Evolutionary conservation across 2,888 invertebrate species (phyloP).

Genomic region (Agrotis clavis): DNA sequence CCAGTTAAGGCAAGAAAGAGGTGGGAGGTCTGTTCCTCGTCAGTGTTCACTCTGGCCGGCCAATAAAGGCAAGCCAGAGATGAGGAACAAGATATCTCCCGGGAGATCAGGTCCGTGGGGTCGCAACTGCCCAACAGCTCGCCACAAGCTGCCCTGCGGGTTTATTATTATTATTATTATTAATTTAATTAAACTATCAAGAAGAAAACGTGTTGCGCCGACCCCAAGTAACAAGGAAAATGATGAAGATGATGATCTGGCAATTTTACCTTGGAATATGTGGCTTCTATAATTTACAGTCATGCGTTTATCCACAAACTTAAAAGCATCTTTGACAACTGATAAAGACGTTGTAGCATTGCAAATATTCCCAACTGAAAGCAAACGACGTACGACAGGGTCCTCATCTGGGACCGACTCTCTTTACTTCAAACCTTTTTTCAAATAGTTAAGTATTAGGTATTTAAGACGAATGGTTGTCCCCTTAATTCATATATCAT

Average conservation of each 20-base stretch:
- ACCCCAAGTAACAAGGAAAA: too few relatives aligned
- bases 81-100: too few relatives aligned
- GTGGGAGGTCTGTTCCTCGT: too few relatives aligned
- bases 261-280: not conserved
- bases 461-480: not conserved
- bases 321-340: not conserved
- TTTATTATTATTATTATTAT: too few relatives aligned
- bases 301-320: not conserved
- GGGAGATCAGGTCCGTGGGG: too few relatives aligned
- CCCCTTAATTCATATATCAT: not conserved
- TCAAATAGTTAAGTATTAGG: not conserved
- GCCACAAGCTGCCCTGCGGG: too few relatives aligned
- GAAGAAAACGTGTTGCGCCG: too few relatives aligned
- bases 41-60: too few relatives aligned
- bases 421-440: conserved; percentile 2
- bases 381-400: not conserved
- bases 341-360: not conserved
- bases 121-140: too few relatives aligned
- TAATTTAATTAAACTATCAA: conserved; percentile 14
- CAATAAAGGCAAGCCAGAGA: too few relatives aligned
- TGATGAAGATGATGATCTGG: not conserved
- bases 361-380: not conserved
- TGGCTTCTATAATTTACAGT: not conserved
- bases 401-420: too few relatives aligned
- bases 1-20: too few relatives aligned